Conservation (phyloP, 2,113 vertebrate species). For the Brienomyrus longianalis region DNA sequence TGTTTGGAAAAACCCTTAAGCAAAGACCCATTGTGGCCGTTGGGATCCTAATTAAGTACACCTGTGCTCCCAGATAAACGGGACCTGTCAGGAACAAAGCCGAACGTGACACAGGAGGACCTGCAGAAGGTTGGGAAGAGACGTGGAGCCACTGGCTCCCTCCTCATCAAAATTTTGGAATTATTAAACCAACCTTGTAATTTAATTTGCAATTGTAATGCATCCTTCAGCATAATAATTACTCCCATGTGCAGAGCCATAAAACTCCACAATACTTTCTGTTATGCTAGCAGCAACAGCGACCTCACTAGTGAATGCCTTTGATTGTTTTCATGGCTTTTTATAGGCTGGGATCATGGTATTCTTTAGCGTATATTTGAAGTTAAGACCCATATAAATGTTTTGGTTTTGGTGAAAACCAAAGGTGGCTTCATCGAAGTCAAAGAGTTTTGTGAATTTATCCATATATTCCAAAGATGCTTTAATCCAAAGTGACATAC, state of each 20-base stretch:
- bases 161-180: background rate
- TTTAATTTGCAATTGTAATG: background rate
- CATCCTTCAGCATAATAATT: background rate
- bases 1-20: slow-evolving; percentile 57
- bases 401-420: background rate
- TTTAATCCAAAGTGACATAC: background rate
- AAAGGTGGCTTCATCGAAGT: background rate
- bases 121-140: background rate
- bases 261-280: background rate
- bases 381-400: background rate
- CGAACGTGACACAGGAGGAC: background rate
- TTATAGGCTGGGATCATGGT: background rate
- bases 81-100: background rate
- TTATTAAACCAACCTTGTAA: background rate
- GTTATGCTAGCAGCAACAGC: background rate
- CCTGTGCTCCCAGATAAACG: slow-evolving; percentile 41
- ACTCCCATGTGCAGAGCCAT: background rate
- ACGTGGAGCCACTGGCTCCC: background rate
- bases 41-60: slow-evolving; percentile 51
- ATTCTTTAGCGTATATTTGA: background rate
- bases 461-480: background rate
- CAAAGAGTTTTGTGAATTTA: background rate
- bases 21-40: slow-evolving; percentile 41
- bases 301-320: background rate
- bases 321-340: background rate